Conservation (phyloP, 2,797 vertebrate genomes). For the Loris lydekkerianus region DNA sequence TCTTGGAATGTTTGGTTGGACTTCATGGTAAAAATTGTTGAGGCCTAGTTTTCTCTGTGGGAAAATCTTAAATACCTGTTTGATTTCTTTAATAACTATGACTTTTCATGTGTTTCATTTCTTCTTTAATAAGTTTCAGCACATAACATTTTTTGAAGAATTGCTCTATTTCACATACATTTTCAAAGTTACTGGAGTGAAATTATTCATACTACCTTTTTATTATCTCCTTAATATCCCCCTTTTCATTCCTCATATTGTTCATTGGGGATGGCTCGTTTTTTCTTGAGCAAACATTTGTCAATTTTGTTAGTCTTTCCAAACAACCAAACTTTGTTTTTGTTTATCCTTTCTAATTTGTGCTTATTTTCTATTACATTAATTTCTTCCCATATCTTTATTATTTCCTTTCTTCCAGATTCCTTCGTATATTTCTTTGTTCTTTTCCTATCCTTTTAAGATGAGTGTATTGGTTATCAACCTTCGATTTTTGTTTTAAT, state of each 20-base stretch:
- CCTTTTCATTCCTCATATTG: not conserved
- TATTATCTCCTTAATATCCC: not conserved
- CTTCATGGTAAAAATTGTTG: not conserved
- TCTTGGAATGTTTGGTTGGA: not conserved
- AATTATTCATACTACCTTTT: conserved; percentile 9
- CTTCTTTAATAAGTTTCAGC: not conserved
- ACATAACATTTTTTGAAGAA: conserved; percentile 33
- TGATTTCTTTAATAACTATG: not conserved
- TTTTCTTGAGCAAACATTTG: conserved; percentile 14
- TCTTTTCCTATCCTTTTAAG: not conserved
- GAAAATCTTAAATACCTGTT: conserved; percentile 11
- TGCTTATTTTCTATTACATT: conserved; percentile 18
- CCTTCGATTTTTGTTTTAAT: not conserved
- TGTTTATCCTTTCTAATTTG: not conserved
- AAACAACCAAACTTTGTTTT: conserved; percentile 34
- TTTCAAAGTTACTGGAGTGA: conserved; percentile 5
- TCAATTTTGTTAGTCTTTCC: conserved; percentile 41
- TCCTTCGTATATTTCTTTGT: not conserved
- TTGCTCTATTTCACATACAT: conserved; percentile 9
- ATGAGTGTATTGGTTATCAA: not conserved
- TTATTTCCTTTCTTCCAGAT: conserved; percentile 10
- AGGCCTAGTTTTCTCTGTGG: not conserved
- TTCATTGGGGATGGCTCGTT: not conserved
- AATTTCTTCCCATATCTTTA: not conserved
- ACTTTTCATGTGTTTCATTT: not conserved